These are phyloP conservation scores for Eurystomus gularis DNA, from an alignment of 2,113 vertebrate species.

Conservation along the genomic window DNA sequence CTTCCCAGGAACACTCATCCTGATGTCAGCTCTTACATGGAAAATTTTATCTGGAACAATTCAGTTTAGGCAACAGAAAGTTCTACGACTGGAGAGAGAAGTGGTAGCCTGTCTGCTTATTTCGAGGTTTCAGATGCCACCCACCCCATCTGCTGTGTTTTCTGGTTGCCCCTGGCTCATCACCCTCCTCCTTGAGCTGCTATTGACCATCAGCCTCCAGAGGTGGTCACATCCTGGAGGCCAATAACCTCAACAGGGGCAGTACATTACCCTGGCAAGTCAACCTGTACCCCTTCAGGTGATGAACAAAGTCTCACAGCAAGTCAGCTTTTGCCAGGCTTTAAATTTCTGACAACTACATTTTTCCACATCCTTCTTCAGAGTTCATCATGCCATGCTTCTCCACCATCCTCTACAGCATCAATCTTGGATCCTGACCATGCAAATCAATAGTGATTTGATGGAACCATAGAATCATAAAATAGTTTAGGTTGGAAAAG, in stretches of 20 bases:
- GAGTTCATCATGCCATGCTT: background rate
- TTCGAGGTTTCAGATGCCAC: background rate
- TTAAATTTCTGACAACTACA: background rate
- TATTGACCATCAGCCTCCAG: background rate
- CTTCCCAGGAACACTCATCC: background rate
- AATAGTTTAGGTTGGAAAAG: background rate
- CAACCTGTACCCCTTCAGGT: background rate
- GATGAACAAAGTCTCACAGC: background rate
- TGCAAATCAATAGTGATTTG: background rate
- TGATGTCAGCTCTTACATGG: background rate
- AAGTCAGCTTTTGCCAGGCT: background rate
- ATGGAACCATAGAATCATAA: background rate
- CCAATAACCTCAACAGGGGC: background rate
- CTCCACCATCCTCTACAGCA: background rate
- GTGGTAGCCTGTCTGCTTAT: background rate
- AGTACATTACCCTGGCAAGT: background rate
- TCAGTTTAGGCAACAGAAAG: background rate
- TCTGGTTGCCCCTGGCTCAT: background rate
- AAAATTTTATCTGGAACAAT: background rate
- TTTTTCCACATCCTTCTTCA: background rate
- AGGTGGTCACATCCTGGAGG: background rate
- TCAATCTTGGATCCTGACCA: accelerated
- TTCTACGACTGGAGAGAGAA: background rate
- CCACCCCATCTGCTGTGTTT: background rate
- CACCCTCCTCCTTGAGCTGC: background rate